A percentile compares a stretch with the other conserved stretches of the same genome.
Conservation (phyloP, 2,888 invertebrate genomes). For the Blomia tropicalis region DNA sequence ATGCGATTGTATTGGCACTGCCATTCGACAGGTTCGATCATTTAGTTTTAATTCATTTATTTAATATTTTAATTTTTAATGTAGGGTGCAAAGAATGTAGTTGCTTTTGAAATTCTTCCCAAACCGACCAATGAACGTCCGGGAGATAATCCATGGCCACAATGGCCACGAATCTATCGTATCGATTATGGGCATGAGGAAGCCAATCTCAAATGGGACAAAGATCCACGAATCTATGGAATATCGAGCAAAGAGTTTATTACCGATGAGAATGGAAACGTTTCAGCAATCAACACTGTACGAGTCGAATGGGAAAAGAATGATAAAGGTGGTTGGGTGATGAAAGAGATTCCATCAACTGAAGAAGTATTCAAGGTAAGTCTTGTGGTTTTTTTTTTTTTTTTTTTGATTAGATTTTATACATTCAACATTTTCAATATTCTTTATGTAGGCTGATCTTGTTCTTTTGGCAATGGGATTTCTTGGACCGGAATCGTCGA, state of each 20-base stretch:
- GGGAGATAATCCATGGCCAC: conserved; percentile 93
- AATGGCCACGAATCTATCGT: conserved; percentile 88
- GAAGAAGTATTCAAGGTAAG: conserved; percentile 41
- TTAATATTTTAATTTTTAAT: background rate
- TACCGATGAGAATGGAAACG: conserved; percentile 70
- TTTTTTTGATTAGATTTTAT: background rate
- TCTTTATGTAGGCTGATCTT: conserved; percentile 51
- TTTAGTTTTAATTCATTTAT: background rate
- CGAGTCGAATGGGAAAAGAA: conserved; percentile 87
- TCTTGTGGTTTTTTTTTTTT: background rate
- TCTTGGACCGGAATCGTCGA: conserved; percentile 77
- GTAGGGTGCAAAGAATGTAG: conserved; percentile 77
- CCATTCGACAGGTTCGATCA: background rate
- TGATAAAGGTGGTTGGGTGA: conserved; percentile 77
- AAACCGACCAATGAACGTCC: conserved; percentile 65
- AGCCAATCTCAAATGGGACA: conserved; percentile 53
- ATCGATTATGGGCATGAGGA: conserved; percentile 98
- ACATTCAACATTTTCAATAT: background rate
- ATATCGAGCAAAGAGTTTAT: conserved; percentile 87
- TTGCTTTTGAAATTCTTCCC: conserved; percentile 91
- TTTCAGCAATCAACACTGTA: conserved; percentile 75
- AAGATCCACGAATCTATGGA: conserved; percentile 81
- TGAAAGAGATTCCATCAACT: conserved; percentile 65
- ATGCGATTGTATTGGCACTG: conserved; percentile 68
- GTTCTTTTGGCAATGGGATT: conserved; percentile 97